Conservation (phyloP, 1,140 invertebrate genomes). For the Dufourea novaeangliae region DNA sequence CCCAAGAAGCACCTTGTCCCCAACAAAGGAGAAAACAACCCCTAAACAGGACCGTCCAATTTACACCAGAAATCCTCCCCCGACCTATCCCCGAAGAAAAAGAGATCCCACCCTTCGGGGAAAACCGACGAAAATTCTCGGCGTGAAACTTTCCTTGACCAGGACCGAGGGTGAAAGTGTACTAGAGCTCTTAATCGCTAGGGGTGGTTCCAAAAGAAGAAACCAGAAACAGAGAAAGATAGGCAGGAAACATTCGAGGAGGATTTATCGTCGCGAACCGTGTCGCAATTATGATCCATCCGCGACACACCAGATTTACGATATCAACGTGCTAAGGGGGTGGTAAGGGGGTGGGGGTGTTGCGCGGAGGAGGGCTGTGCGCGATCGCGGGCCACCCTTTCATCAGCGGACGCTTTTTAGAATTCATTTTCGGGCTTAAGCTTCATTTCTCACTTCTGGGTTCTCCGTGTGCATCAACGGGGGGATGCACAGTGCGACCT, state of each 20-base stretch:
- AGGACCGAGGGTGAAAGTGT: neutral
- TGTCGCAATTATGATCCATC: conserved; percentile 55
- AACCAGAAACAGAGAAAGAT: conserved; percentile 2
- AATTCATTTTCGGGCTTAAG: conserved; percentile 79
- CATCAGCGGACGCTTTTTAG: conserved; percentile 74
- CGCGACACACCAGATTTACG: conserved; percentile 41
- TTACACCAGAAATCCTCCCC: too few species aligned
- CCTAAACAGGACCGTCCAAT: too few species aligned
- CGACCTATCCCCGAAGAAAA: too few species aligned
- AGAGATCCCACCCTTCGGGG: neutral
- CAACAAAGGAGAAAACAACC: too few species aligned
- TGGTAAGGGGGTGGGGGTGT: neutral
- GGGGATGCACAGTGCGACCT: neutral
- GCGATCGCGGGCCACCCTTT: conserved; percentile 51
- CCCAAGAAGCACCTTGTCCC: too few species aligned
- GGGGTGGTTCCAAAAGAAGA: neutral
- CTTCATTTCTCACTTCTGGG: conserved; percentile 59
- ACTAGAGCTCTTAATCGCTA: neutral
- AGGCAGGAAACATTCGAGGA: neutral
- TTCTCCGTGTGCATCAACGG: neutral
- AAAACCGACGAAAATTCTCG: neutral
- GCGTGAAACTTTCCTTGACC: neutral
- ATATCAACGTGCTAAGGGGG: neutral
- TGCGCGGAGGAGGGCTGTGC: too few species aligned
- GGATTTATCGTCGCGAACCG: conserved; percentile 50